Evolutionary conservation across 1,140 invertebrate genomes (phyloP), one percentile per base, ranked within the genome.

Genomic region (Monochamus saltuarius): DNA sequence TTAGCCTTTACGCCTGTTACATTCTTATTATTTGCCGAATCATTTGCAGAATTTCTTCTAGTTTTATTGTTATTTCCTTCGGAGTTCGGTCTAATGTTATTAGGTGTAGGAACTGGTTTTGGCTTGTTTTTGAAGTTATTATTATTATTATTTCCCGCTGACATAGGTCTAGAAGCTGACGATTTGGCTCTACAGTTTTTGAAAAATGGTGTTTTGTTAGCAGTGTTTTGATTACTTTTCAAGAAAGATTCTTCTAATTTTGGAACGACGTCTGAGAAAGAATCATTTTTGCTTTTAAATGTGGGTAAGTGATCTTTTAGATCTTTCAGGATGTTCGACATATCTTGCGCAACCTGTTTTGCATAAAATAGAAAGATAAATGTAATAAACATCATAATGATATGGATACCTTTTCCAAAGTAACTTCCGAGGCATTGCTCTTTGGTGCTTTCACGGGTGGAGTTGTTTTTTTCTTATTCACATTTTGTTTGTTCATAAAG

Each of bases 201-300:
- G 39, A 11, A n/a, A 40, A 16, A 16, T 2, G 2, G 2, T n/a
- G 2, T 40, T 7, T 40, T 40, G 2, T 14, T 14, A 16, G 2
- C 14, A 4, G 2, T 7, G 14, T 40, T 40, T 40, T n/a, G 2
- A n/a, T 40, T 40, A 4, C 11, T 11, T 13, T n/a, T 51, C 29
- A 16, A n/a, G 1, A 36, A 34, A 35, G 11, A 11, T 35, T 51
- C 49, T 14, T 51, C 49, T 37, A 51, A 16, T 9, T 9, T 13
- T 8, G 49, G 49, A 10, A 51, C n/a, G 4, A 51, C 49, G 49
- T 51, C 49, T 9, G 49, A 51, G 16, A 36, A 51, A 2, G 49
- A 51, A 37, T 51, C 49, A 11, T 11, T 36, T 9, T 35, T 35
- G n/a, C 14, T 29, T 36, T 36, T 51, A 9, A 51, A 35, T 7